phyloP scores from a whole-genome alignment of 2,888 invertebrate genomes.

The Tricholauxania praeusta region DNA sequence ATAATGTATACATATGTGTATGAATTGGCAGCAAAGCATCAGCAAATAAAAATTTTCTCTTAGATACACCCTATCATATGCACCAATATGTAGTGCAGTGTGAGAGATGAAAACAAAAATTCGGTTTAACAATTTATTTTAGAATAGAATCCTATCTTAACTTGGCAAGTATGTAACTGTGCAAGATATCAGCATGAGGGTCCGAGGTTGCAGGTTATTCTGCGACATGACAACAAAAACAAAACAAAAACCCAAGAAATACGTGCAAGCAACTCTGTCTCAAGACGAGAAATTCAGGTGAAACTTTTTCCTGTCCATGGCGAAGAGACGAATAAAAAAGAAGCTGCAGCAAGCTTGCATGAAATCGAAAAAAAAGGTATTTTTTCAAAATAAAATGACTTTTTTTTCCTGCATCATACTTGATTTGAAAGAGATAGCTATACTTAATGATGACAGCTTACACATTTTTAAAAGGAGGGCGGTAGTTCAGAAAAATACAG shows the following conservation, averaged over 20 bases:
- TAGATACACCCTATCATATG: no score
- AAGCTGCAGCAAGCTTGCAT: not conserved
- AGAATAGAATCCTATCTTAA: no score
- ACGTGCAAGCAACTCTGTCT: not conserved
- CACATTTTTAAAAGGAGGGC: not conserved
- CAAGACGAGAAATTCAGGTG: not conserved
- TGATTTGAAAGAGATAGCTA: not conserved
- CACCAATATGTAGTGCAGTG: no score
- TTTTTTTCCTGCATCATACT: not conserved
- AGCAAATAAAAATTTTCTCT: no score
- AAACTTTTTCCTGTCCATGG: not conserved
- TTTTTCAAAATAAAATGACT: not conserved
- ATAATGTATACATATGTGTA: no score
- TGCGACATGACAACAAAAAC: slow-evolving; percentile 1
- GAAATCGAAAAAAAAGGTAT: not conserved
- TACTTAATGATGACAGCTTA: slow-evolving; percentile 1
- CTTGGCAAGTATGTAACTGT: no score
- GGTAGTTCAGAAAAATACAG: no score
- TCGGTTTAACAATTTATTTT: no score
- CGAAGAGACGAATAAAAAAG: not conserved
- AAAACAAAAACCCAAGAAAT: not conserved
- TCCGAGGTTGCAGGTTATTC: not conserved
- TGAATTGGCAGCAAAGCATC: no score
- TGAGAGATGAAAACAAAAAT: no score
- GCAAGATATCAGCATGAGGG: not conserved